These are phyloP conservation scores for Lutjanus campechanus DNA, from an alignment of 2,797 vertebrate genomes.

Conservation along the genomic window DNA sequence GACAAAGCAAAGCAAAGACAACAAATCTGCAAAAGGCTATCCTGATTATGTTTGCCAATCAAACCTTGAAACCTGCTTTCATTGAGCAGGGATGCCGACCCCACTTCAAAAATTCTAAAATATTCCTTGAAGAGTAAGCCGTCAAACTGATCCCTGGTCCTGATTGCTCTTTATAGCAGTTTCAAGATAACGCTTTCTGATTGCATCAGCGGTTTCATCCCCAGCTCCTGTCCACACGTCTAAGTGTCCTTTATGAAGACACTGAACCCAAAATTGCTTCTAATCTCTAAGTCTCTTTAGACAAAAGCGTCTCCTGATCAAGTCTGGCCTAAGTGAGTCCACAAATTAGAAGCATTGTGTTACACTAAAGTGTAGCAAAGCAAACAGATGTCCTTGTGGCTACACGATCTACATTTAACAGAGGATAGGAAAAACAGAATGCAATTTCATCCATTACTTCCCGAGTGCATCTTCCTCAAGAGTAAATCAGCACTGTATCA, in stretches of 20 bases:
- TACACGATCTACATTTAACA: background rate
- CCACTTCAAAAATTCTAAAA: too few relatives aligned
- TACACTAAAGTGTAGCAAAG: background rate
- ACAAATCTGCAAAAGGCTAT: background rate
- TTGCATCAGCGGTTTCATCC: background rate
- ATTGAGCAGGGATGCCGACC: background rate
- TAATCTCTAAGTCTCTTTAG: background rate
- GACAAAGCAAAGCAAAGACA: background rate
- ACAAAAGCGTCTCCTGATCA: conserved; percentile 7
- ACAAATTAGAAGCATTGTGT: background rate
- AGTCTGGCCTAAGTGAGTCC: background rate
- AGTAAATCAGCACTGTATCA: background rate
- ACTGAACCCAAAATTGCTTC: conserved; percentile 24
- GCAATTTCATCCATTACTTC: conserved; percentile 13
- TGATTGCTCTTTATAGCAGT: background rate
- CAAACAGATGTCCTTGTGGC: background rate
- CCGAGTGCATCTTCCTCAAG: background rate
- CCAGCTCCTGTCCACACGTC: background rate
- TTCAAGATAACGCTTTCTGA: background rate
- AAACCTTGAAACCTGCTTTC: background rate
- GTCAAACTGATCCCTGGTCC: background rate
- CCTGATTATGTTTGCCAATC: too few relatives aligned
- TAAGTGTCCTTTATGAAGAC: conserved; percentile 4
- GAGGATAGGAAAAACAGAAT: background rate
- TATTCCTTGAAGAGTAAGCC: too few relatives aligned